A percentile compares a stretch with the other conserved stretches of the same genome.
phyloP scores from a whole-genome alignment of 2,888 invertebrate species.

The Plutella xylostella region DNA sequence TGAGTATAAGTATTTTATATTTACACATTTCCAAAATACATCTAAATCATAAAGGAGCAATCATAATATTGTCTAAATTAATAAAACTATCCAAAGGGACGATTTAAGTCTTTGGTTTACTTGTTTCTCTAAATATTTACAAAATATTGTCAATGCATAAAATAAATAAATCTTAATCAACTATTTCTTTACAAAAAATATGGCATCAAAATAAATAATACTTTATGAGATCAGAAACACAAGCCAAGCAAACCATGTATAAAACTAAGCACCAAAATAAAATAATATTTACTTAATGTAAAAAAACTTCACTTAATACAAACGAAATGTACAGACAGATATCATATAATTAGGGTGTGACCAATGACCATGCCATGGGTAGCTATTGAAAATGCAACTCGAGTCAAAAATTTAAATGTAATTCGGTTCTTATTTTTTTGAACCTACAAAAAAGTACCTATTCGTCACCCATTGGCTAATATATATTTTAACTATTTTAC shows the following conservation, averaged over 20 bases:
- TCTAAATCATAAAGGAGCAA: slow-evolving; percentile 29
- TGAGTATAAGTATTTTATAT: slow-evolving; percentile 24
- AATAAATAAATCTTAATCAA: slow-evolving; percentile 44
- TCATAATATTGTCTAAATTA: slow-evolving; percentile 29
- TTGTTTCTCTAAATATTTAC: slow-evolving; percentile 36
- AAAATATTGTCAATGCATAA: slow-evolving; percentile 14
- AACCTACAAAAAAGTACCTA: not conserved
- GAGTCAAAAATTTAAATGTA: not conserved
- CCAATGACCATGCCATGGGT: too few relatives aligned
- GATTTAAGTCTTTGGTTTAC: slow-evolving; percentile 56
- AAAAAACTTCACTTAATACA: not conserved
- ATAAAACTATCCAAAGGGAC: slow-evolving; percentile 44
- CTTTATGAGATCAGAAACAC: slow-evolving; percentile 65
- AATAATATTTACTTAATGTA: slow-evolving; percentile 8
- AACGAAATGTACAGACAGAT: not conserved
- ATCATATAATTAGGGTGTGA: not conserved
- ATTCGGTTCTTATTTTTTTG: not conserved
- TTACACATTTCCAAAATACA: slow-evolving; percentile 22
- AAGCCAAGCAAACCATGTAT: slow-evolving; percentile 43
- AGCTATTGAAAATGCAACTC: too few relatives aligned
- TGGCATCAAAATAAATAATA: slow-evolving; percentile 70
- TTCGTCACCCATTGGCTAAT: too few relatives aligned
- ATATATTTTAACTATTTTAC: not conserved
- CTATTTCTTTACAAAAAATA: slow-evolving; percentile 55
- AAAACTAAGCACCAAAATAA: slow-evolving; percentile 42